phyloP scores from a whole-genome alignment of 2,888 invertebrate species.

The Tethea ocularis region DNA sequence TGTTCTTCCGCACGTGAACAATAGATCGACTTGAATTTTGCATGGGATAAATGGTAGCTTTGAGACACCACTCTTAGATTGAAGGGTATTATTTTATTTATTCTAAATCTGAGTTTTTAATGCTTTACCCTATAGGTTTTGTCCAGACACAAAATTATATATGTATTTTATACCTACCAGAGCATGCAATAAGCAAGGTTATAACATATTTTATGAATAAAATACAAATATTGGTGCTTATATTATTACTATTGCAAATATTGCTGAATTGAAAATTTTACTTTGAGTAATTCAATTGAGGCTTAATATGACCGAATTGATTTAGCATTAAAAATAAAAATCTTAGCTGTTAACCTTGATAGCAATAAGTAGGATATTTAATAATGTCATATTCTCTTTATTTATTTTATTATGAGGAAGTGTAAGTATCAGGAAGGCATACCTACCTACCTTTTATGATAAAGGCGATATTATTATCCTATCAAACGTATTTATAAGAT shows the following conservation, averaged over 20 bases:
- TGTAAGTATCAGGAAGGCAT: not conserved
- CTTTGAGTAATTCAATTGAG: not conserved
- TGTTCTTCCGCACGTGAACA: not conserved
- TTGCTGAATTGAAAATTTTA: not conserved
- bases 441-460: not conserved
- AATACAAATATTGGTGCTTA: not conserved
- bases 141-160: no score
- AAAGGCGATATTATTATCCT: no score
- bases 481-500: no score
- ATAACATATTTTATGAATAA: no score
- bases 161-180: not conserved
- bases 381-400: not conserved
- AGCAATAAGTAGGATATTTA: not conserved
- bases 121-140: no score
- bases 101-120: no score
- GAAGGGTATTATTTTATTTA: no score
- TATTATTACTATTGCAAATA: no score
- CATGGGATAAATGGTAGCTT: no score
- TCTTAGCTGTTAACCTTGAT: slow-evolving; percentile 3
- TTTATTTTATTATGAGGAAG: not conserved
- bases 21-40: not conserved
- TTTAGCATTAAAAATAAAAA: not conserved
- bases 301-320: not conserved
- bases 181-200: not conserved
- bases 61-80: no score